Percentiles rank a stretch among this genome's conserved stretches.
Conservation (phyloP, 1,140 invertebrate species). For the Neomicropteryx cornuta region DNA sequence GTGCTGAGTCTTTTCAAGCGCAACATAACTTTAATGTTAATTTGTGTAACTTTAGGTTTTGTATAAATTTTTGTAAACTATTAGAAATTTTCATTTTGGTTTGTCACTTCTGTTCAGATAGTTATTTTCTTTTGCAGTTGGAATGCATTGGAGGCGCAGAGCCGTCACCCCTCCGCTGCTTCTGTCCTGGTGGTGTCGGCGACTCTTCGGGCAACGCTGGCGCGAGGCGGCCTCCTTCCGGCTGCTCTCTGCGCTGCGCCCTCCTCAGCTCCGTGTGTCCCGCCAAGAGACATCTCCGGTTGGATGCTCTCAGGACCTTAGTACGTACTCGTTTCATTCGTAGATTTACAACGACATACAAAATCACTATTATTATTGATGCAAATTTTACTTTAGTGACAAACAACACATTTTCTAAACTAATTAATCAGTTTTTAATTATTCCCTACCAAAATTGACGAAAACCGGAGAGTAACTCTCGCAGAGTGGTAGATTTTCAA, state of each 20-base stretch:
- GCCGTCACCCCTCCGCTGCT: conserved; percentile 43
- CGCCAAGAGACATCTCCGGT: conserved; percentile 68
- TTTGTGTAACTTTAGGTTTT: no score
- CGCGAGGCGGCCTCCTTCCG: conserved; percentile 31
- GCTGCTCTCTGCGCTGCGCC: conserved; percentile 52
- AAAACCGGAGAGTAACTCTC: no score
- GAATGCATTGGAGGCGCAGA: conserved; percentile 26
- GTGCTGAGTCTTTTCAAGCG: no score
- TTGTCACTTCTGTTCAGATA: no score
- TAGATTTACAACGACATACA: not conserved
- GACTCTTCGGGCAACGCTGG: conserved; percentile 28
- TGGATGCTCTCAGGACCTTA: conserved; percentile 72
- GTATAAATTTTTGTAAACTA: no score
- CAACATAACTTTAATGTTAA: no score
- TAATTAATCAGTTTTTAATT: not conserved
- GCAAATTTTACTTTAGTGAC: not conserved
- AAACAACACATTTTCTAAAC: not conserved
- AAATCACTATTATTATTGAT: not conserved
- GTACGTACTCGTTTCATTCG: conserved; percentile 19
- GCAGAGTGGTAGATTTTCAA: no score
- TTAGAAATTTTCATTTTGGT: no score
- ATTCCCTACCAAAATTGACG: not conserved
- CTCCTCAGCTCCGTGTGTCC: conserved; percentile 71
- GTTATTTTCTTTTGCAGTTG: conserved; percentile 17
- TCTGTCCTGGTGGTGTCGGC: conserved; percentile 37